phyloP scores from a whole-genome alignment of 1,140 invertebrate species.

The Aradophagus sp. region DNA sequence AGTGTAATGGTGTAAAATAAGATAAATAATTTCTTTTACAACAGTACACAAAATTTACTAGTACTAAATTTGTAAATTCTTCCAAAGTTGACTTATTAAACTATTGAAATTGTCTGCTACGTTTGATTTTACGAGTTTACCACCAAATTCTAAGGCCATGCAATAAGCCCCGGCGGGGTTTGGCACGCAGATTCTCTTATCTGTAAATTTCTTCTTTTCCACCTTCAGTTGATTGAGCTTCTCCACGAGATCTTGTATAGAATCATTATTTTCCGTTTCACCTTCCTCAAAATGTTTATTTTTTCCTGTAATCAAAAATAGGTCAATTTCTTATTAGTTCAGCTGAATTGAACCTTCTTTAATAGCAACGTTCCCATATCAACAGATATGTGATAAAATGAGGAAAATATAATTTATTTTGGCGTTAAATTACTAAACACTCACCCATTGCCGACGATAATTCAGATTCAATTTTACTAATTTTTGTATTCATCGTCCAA shows the following conservation, averaged over 20 bases:
- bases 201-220: slow-evolving; percentile 59
- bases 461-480: slow-evolving; percentile 59
- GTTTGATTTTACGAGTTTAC: slow-evolving; percentile 53
- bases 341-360: no score
- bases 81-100: slow-evolving; percentile 44
- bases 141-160: slow-evolving; percentile 57
- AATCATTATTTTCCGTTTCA: slow-evolving; percentile 18
- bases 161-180: slow-evolving; percentile 62
- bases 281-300: slow-evolving; percentile 13
- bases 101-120: slow-evolving; percentile 31
- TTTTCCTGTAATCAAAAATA: slow-evolving; percentile 47
- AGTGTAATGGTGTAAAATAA: no score
- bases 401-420: slow-evolving; percentile 1
- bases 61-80: slow-evolving; percentile 31
- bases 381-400: background rate
- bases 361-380: no score
- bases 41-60: no score
- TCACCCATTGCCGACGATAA: slow-evolving; percentile 59
- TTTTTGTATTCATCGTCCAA: slow-evolving; percentile 56
- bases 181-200: slow-evolving; percentile 60
- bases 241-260: slow-evolving; percentile 46
- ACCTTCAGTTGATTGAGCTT: slow-evolving; percentile 58
- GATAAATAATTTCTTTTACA: no score
- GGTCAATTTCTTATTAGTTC: background rate
- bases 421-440: slow-evolving; percentile 4